Base-by-base conservation (phyloP, 2,888 invertebrate species). In the Merodon equestris region DNA sequence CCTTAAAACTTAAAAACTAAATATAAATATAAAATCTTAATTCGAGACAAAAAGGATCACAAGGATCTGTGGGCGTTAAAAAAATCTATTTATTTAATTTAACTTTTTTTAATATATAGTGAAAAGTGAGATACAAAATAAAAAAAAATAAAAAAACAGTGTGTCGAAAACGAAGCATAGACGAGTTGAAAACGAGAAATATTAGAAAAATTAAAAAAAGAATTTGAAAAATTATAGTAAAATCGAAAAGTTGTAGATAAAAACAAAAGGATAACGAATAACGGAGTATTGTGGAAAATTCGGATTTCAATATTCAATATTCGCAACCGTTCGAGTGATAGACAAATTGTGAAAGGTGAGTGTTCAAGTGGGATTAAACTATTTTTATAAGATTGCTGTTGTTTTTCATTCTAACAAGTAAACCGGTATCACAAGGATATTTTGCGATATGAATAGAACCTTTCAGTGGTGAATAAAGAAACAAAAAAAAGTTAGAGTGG, bases 301-400 rank as follows among this genome's bases (percentile, higher is more conserved):
- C 19, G 61, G 67, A 73, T 68, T 77, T 68, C 34, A 57, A 61
- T 61, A 50, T 77, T 68, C 34, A 57, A 61, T 61, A 50, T 38
- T 48, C 9, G 56, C 61, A 57, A 58, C 51, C 53, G 47, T 47
- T 68, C 44, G 12, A 68, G 74, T 68, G 74, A 13, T 50, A 57
- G 13, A 57, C 51, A 51, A 64, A 68, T 74, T 74, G 79, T 79
- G 79, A 79, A 79, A 79, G 79, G 79, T 79, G 74, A 79, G 79
- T 79, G 79, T 63, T 56, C 50, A 57, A 51, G 53, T 70, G 53
- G 13, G 17, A 70, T 73, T 60, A 27, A 36, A 27, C 27, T 27
- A 27, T 27, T 27, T 27, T 27, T 27, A 2, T 7, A 27, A 4
- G 2, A 7, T 27, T 27, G 7, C 40, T n/a, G 47, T 56, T 45